phyloP scores from a whole-genome alignment of 2,888 invertebrate species.

The Volucella inflata region DNA sequence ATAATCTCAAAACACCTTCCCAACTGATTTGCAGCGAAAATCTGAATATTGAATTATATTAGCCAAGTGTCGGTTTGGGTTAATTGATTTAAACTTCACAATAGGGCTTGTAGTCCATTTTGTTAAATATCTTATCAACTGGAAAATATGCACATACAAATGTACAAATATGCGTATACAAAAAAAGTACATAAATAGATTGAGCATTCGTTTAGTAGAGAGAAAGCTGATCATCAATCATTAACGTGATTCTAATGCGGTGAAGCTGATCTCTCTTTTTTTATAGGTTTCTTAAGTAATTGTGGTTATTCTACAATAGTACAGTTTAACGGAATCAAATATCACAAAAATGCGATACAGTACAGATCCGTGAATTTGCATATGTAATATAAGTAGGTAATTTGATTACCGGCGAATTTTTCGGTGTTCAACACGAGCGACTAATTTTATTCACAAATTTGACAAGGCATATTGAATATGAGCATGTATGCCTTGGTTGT shows the following conservation, averaged over 20 bases:
- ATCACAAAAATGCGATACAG: no score
- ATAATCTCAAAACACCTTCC: no score
- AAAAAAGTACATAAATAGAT: conserved; percentile 24
- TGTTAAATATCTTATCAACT: neutral
- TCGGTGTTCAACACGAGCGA: no score
- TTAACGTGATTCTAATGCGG: conserved; percentile 24
- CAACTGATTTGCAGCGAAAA: neutral
- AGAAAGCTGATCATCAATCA: conserved; percentile 18
- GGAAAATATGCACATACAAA: conserved; percentile 16
- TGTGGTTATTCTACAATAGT: neutral
- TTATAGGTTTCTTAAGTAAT: neutral
- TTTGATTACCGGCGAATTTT: no score
- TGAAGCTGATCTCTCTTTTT: neutral
- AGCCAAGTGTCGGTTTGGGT: neutral
- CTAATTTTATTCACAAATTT: no score
- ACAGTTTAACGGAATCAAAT: neutral
- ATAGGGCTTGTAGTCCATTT: neutral
- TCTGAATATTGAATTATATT: neutral
- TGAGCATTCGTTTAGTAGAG: neutral
- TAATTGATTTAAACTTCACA: conserved; percentile 11
- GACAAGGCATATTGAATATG: no score
- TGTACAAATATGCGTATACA: neutral
- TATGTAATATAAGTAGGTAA: no score
- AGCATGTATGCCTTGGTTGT: no score
- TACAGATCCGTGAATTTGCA: no score